Base-by-base conservation (phyloP, 1,140 invertebrate species). In the Bombus soroeensis region DNA sequence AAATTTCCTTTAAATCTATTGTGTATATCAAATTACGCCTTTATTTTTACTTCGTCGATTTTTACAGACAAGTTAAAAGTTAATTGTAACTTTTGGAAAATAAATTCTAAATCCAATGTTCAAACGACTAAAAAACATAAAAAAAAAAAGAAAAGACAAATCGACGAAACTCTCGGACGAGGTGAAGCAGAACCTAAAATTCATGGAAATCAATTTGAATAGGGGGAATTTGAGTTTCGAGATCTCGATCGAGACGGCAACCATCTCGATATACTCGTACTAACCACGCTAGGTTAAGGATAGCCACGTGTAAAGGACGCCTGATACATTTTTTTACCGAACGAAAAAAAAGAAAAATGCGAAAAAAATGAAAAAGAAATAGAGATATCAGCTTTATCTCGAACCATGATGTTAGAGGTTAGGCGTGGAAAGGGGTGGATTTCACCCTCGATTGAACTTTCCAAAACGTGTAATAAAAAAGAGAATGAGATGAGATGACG, bases 271-370 rank as follows among this genome's bases (percentile, higher is more conserved):
- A 87, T 87, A 85, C 13, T 59, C 84, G 85, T 88, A 87, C 88
- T 91, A 87, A 89, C 59, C 83, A 92, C 62, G 82, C 87, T 83
- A 90, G 78, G 87, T 82, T 89, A 89, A 90, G 86, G 72, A 86
- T 89, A 87, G 87, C 90, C 73, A 84, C 81, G 57, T 82, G 83
- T 87, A 85, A 86, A 85, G 37, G 80, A 62, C 43, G 74, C 81
- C 79, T 78, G 59, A 83, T 76, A 89, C 76, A 88, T 91, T 91
- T 93, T 92, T 88, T 89, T 85, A 85, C 53, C 34, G 41, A 80
- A 57, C 10, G 57, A 71, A 76, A 64, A 53, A 10, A 3, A 34
- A 28, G 25, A 43, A 74, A 18, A 18, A 43, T n/a, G n/a, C 25
- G 25, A 43, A 32, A 32, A 47, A 43, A 41, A 15, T 22, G 28